Conservation (phyloP, 2,888 invertebrate species). For the Conomelus anceps region DNA sequence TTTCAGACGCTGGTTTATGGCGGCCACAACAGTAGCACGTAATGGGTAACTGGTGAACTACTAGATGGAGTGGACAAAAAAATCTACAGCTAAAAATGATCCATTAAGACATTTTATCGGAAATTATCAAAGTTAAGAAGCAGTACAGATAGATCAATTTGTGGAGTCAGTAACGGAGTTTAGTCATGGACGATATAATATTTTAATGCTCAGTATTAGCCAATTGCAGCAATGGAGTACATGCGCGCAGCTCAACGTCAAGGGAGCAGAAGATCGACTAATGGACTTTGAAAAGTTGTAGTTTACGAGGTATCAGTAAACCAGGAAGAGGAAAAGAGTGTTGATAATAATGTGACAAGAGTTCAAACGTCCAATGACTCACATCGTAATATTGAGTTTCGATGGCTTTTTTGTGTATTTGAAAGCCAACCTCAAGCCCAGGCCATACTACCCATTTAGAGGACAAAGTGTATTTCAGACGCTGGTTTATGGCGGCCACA, state of each 20-base stretch:
- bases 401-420: neutral
- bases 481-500: neutral
- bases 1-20: neutral
- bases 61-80: no score
- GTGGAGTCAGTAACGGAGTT: no score
- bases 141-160: no score
- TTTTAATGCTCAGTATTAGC: neutral
- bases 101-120: no score
- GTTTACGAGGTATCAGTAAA: neutral
- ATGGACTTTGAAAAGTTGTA: neutral
- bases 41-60: neutral
- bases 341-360: neutral
- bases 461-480: neutral
- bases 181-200: neutral
- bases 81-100: no score
- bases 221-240: neutral
- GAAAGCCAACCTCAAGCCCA: neutral
- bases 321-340: neutral
- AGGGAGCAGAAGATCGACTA: neutral
- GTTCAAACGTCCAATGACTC: neutral
- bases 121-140: no score
- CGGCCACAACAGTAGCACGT: neutral
- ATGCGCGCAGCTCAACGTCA: neutral
- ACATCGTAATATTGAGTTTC: neutral
- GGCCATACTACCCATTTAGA: neutral